Base-by-base conservation (phyloP, 1,140 invertebrate genomes). In the Aphelinus certus region DNA sequence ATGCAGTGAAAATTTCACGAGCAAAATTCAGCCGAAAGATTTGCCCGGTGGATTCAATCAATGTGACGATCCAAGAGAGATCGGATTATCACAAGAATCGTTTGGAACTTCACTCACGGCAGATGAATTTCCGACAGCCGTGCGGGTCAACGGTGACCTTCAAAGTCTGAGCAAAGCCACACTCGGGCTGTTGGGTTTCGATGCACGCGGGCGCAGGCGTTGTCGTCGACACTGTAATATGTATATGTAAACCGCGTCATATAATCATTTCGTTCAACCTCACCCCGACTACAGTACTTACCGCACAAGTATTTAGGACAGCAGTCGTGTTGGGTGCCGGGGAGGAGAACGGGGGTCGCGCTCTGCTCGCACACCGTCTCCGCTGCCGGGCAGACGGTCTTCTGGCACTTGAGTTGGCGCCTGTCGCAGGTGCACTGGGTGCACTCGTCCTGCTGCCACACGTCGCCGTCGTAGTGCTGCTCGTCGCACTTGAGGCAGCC, bases 351-450 rank as follows among this genome's bases (percentile, higher is more conserved):
- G 6, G 91, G 87, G 65, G 78, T 87, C 76, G 84, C 91, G 57
- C 88, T 89, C 74, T 86, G 82, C 53, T 90, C 86, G 73, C 92
- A 93, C 61, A 92, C 89, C 6, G 90, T 91, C 43, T 91, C 89
- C 55, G 88, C 75, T 48, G 84, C 83, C 5, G 89, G 85, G 80
- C 93, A 94, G 43, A 89, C 86, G 63, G 88, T 89, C 47, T 88
- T 90, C 43, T 90, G 87, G 80, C 93, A 94, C 48, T 85, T 79
- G 68, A 89, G 79, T 78, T 84, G 80, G 82, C 87, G 83, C 79
- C 87, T 88, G 51, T 88, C 86, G 82, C 95, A 97, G 45, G 87
- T 85, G 80, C 95, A 97, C n/a, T 86, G 89, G 0, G 92, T 94
- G 79, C 95, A 96, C 47, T 91, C 90, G 78, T 95, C 91, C 58